Base-by-base conservation (phyloP, 2,888 invertebrate species). In the Steinernema scapterisci region DNA sequence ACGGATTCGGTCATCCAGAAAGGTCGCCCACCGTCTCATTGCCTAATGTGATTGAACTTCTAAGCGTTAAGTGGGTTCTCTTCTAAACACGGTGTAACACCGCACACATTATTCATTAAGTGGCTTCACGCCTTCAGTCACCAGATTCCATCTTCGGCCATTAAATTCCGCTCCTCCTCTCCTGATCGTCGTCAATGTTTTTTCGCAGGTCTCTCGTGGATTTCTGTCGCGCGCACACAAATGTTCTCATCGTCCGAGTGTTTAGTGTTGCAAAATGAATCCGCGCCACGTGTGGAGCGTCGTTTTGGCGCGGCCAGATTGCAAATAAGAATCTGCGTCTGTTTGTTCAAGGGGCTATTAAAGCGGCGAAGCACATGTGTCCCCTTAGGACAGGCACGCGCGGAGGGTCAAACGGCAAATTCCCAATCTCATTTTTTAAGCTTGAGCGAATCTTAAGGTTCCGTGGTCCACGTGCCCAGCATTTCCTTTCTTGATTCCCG, bases 251-350 rank as follows among this genome's bases (percentile, higher is more conserved):
- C 63, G 1, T 63, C 63, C 16, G 16, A 63, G 31, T 54, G 54
- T 54, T 54, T 25, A 54, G 23, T 63, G 63, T 63, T 63, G 63
- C 63, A 63, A 63, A 63, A 63, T 63, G 31, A 63, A 63, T 63
- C 16, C 63, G 16, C 48, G 31, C 27, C 63, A 63, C 63, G 63
- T 63, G 63, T 27, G 63, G 48, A n/a, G 21, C 63, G 63, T 9
- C 63, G 31, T n/a, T 16, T 63, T 19, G 31, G 31, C 27, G 16
- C 31, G 63, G 31, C 63, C 31, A 63, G 63, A 63, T 63, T 63
- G 63, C 63, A 63, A 63, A 63, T 63, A 25, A 63, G 38, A 63
- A 27, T 63, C 38, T n/a, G 25, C 21, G 63, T 63, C 31, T 63
- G 63, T 63, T 63, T 63, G 63, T 25, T 54, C 54, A 54, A 25